Conservation (phyloP, 2,113 vertebrate genomes). For the Pseudois nayaur region DNA sequence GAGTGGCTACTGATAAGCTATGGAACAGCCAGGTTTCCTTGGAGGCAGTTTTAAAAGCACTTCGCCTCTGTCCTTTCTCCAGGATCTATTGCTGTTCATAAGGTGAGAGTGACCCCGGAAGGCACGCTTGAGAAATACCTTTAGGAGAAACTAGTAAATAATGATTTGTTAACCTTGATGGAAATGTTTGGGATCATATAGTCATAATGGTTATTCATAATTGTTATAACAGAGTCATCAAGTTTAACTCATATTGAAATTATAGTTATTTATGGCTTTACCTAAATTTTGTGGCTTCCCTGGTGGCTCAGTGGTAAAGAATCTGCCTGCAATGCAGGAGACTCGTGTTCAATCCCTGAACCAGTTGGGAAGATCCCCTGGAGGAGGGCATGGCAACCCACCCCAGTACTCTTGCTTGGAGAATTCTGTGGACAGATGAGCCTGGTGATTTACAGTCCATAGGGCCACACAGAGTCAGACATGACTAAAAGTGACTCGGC, state of each 20-base stretch:
- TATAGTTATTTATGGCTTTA: not conserved
- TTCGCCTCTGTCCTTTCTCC: not conserved
- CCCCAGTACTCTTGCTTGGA: not conserved
- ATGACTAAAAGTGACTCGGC: rapidly evolving
- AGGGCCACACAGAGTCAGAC: not conserved
- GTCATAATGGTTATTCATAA: not conserved
- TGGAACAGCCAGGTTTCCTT: not conserved
- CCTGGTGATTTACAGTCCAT: not conserved
- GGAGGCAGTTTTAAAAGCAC: not conserved
- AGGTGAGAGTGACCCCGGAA: not conserved
- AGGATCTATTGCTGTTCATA: not conserved
- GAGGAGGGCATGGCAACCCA: not conserved
- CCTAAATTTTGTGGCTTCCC: not conserved
- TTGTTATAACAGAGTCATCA: not conserved
- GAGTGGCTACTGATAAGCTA: not conserved
- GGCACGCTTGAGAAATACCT: not conserved
- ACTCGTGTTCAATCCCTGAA: not conserved
- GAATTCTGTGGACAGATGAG: not conserved
- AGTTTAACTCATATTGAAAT: not conserved
- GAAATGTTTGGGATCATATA: not conserved
- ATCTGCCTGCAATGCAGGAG: not conserved
- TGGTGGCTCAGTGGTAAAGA: not conserved
- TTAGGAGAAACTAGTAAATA: not conserved
- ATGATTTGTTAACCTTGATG: not conserved
- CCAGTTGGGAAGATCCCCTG: not conserved